These are phyloP conservation scores for Macrosiphum euphorbiae DNA, from an alignment of 2,888 invertebrate genomes.

Conservation along the genomic window DNA sequence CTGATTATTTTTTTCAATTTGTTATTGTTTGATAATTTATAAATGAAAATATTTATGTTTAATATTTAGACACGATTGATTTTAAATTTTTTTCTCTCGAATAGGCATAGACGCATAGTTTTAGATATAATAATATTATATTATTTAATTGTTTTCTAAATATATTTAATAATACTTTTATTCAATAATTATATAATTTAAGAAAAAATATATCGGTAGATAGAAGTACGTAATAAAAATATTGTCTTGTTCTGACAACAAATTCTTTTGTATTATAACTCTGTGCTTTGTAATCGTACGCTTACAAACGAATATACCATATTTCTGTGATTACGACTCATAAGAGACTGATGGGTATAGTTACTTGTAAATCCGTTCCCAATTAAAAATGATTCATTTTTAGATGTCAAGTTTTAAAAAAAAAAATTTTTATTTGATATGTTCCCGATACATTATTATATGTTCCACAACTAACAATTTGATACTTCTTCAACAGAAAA, in stretches of 20 bases:
- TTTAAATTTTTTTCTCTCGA: neutral
- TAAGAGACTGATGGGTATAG: neutral
- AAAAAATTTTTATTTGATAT: too few relatives aligned
- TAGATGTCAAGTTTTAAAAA: neutral
- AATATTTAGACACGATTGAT: neutral
- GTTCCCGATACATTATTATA: neutral
- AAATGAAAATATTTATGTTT: neutral
- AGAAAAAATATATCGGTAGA: neutral
- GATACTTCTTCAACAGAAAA: too few relatives aligned
- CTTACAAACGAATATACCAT: neutral
- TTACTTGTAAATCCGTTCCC: neutral
- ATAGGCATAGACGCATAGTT: neutral
- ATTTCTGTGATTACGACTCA: neutral
- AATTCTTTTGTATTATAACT: neutral
- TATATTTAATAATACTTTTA: neutral
- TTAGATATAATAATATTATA: neutral
- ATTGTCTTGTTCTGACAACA: neutral
- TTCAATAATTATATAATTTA: neutral
- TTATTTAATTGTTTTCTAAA: neutral
- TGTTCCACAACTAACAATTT: too few relatives aligned
- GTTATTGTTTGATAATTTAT: neutral
- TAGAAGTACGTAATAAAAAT: neutral
- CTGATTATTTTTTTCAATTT: neutral
- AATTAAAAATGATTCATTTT: neutral
- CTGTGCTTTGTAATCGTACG: neutral